Conservation (phyloP, 2,113 vertebrate species). For the Cavia porcellus region DNA sequence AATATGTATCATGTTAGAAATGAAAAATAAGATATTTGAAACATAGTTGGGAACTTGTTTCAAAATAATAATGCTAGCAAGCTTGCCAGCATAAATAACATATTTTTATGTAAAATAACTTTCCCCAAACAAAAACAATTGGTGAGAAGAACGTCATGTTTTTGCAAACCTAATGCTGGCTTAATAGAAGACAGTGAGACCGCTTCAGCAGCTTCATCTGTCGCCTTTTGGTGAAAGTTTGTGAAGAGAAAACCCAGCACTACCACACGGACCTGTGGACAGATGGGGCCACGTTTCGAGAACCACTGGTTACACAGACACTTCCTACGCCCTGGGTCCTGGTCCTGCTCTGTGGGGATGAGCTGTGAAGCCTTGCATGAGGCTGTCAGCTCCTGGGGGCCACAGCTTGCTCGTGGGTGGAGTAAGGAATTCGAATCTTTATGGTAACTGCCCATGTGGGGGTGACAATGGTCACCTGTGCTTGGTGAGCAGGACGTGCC, state of each 20-base stretch:
- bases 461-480: neutral
- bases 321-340: neutral
- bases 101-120: slow-evolving; percentile 49
- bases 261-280: neutral
- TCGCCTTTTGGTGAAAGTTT: neutral
- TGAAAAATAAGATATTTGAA: slow-evolving; percentile 30
- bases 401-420: neutral
- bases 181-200: slow-evolving; percentile 17
- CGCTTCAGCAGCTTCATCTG: neutral
- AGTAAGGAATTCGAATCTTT: neutral
- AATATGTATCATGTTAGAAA: neutral
- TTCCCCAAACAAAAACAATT: slow-evolving; percentile 58
- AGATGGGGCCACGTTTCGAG: neutral
- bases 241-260: neutral
- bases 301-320: neutral
- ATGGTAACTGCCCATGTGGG: neutral
- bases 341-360: neutral
- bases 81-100: slow-evolving; percentile 4
- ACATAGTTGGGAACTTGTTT: slow-evolving; percentile 52
- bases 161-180: slow-evolving; percentile 11
- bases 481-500: no score
- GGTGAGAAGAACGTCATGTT: neutral
- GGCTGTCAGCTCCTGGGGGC: neutral
- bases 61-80: slow-evolving; percentile 43
- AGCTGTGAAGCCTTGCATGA: neutral